Evolutionary conservation across 2,797 vertebrate species (phyloP).

Genomic region (Caiman crocodilus): DNA sequence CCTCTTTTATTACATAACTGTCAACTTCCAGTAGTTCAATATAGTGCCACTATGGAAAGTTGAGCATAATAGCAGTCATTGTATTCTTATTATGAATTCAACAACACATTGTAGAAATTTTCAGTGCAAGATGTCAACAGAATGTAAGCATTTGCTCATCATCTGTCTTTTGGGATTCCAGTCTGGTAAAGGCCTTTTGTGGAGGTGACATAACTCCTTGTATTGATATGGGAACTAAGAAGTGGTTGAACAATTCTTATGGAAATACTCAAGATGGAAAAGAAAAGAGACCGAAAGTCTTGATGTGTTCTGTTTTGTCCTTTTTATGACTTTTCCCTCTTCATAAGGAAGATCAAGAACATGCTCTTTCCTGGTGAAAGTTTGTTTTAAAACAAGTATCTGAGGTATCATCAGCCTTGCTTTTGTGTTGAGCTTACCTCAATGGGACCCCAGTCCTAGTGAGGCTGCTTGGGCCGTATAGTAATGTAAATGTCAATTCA

Average conservation of each 20-base stretch:
- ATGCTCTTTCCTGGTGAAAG: not conserved
- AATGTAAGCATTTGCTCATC: constrained; percentile 54
- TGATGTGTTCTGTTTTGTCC: not conserved
- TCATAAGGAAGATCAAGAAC: constrained; percentile 28
- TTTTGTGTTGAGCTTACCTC: constrained; percentile 20
- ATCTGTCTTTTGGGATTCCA: constrained; percentile 57
- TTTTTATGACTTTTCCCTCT: rapidly evolving
- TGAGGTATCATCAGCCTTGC: not conserved
- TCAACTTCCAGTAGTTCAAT: constrained; percentile 11
- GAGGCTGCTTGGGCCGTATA: not conserved
- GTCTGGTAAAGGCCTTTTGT: constrained; percentile 10
- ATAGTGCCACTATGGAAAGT: not conserved
- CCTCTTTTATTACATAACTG: not conserved
- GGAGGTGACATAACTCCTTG: not conserved
- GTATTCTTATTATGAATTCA: constrained; percentile 32
- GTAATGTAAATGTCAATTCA: not conserved
- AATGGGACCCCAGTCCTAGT: rapidly evolving
- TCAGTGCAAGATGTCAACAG: constrained; percentile 45
- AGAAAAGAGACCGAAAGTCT: constrained; percentile 23
- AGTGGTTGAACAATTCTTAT: constrained; percentile 44
- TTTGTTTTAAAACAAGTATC: constrained; percentile 11
- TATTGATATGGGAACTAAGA: not conserved
- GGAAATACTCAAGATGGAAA: not conserved
- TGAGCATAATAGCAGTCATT: constrained; percentile 26
- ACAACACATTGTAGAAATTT: constrained; percentile 35